phyloP scores from a whole-genome alignment of 2,888 invertebrate genomes.

The Ichneumoninae sp. region DNA sequence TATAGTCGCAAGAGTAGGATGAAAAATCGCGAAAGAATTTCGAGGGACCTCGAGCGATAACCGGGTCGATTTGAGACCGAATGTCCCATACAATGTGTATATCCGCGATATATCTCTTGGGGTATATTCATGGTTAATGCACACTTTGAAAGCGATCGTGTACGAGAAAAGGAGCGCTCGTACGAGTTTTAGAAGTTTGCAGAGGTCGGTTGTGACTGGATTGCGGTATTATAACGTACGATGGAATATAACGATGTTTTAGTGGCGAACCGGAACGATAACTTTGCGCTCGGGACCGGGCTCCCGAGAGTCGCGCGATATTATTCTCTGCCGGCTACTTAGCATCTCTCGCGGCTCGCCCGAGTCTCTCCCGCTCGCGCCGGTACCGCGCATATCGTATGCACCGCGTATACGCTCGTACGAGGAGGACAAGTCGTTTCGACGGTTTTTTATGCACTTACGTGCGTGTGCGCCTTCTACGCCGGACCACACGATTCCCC shows the following conservation, averaged over 20 bases:
- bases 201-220: conserved; percentile 8
- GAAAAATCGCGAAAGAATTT: too few relatives aligned
- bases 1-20: too few relatives aligned
- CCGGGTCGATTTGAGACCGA: background rate
- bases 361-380: conserved; percentile 14
- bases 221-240: conserved; percentile 40
- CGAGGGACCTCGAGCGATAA: too few relatives aligned
- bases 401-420: conserved; percentile 9
- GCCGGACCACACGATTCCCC: background rate
- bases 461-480: background rate
- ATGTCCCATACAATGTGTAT: background rate
- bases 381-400: conserved; percentile 14
- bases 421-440: conserved; percentile 16
- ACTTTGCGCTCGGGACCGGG: conserved; percentile 60
- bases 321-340: conserved; percentile 26
- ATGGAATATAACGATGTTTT: conserved; percentile 67
- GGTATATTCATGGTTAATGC: conserved; percentile 3
- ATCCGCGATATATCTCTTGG: background rate
- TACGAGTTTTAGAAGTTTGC: conserved; percentile 19
- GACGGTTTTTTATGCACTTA: background rate
- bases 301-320: conserved; percentile 38
- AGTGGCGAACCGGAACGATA: conserved; percentile 67
- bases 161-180: conserved; percentile 6
- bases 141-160: conserved; percentile 4
- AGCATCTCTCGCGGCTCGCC: background rate